phyloP scores from a whole-genome alignment of 2,888 invertebrate genomes.

The Luperina nickerlii region DNA sequence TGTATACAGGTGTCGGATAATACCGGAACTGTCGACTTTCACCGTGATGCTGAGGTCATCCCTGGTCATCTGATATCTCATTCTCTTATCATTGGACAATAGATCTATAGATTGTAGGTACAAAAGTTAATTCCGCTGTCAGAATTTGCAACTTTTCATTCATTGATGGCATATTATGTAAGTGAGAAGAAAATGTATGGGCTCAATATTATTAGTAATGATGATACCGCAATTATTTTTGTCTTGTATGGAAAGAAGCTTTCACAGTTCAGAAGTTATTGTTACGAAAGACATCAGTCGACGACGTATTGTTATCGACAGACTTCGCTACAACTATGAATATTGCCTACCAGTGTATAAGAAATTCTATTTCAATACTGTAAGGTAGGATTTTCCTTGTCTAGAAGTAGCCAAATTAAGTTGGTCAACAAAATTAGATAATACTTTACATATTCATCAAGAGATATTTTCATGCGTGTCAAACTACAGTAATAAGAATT shows the following conservation, averaged over 20 bases:
- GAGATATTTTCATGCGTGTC: constrained; percentile 41
- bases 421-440: constrained; percentile 49
- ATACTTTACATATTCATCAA: constrained; percentile 41
- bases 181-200: constrained; percentile 19
- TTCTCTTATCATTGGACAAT: constrained; percentile 79
- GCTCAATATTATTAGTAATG: constrained; percentile 4
- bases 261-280: constrained; percentile 55
- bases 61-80: constrained; percentile 77
- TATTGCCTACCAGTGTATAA: background rate
- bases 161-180: constrained; percentile 38
- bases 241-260: constrained; percentile 30
- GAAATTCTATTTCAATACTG: background rate
- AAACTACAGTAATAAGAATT: constrained; percentile 18
- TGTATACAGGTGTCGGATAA: constrained; percentile 84
- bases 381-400: background rate
- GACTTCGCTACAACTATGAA: background rate
- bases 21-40: constrained; percentile 88
- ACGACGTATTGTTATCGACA: constrained; percentile 41
- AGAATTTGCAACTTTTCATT: constrained; percentile 19
- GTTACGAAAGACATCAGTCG: constrained; percentile 46
- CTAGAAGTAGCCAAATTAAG: background rate
- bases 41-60: constrained; percentile 77
- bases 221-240: constrained; percentile 39
- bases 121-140: constrained; percentile 32
- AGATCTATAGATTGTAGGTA: constrained; percentile 63